phyloP scores from a whole-genome alignment of 92 coral and sea anemone genomes.

The Bergia sp. region DNA sequence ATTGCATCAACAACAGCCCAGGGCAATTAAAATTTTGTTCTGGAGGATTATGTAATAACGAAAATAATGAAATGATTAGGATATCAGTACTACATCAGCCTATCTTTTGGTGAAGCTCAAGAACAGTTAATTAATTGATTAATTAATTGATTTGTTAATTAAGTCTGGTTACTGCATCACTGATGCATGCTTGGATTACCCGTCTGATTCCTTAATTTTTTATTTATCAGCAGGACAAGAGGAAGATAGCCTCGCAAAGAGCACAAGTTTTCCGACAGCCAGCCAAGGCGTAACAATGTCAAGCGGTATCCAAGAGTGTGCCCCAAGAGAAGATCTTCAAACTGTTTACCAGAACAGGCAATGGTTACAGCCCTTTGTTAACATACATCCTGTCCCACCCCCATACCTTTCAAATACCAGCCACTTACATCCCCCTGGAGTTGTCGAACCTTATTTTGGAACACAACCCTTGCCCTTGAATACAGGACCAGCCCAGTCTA shows the following conservation, averaged over 20 bases:
- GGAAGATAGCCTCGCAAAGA: background rate
- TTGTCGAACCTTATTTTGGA: background rate
- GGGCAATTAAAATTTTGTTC: background rate
- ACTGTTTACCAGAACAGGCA: background rate
- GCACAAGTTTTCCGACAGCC: background rate
- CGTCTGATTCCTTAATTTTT: background rate
- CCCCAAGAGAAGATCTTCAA: background rate
- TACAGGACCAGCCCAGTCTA: background rate
- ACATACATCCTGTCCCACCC: background rate
- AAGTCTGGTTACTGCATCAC: background rate
- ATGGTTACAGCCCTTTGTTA: background rate
- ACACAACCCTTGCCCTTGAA: background rate
- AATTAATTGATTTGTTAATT: no score
- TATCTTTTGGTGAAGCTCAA: background rate
- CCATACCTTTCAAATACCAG: background rate
- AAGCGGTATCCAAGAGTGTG: background rate
- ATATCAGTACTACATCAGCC: no score
- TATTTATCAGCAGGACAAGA: background rate
- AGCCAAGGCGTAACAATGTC: background rate
- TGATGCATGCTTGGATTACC: background rate
- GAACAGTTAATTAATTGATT: no score
- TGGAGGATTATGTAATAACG: background rate
- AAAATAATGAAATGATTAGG: no score
- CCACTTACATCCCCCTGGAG: background rate
- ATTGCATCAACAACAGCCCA: no score